Evolutionary conservation across 2,113 vertebrate genomes (phyloP), one percentile per base, ranked within the genome.

Genomic region (Equus quagga): DNA sequence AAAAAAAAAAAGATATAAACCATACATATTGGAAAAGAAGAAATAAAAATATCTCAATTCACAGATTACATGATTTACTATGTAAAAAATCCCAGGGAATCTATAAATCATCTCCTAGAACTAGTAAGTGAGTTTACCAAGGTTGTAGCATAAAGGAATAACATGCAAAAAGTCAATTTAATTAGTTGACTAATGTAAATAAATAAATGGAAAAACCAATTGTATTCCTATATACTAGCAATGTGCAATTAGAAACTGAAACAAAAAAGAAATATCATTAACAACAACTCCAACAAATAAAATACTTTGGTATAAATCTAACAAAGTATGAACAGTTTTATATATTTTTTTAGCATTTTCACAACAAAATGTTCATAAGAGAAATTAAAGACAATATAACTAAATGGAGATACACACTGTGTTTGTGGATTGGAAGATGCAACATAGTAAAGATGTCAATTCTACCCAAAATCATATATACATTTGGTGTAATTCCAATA

Each of bases 71-170:
- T 10, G 2, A 92, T 51, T 75, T 51, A 76, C 69, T 88, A 60
- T 41, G 11, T 69, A 60, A 69, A 96, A 60, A 51, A 33, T 10
- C 26, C 41, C 46, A 44, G 11, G 15, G 19, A 82, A 58, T 82
- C 36, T 51, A 82, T 12, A 93, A 82, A 93, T 76, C 8, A 96
- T 82, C 44, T 89, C 9, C 7, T 76, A 89, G 54, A 96, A 62
- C 51, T 89, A 88, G 56, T 81, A 70, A 65, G 7, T 87, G 78
- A 93, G 28, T 69, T 67, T 82, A 89, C 14, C 41, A 60, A 96
- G 21, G 7, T 19, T 14, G 62, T 33, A 96, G 6, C 5, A 49
- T 17, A 91, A 67, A 81, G 67, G 19, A 33, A 60, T n/a, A 49
- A 73, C 36, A 44, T 67, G 19, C 6, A 89, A 88, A 31, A 92